Percentiles rank a stretch among this genome's conserved stretches.
Evolutionary conservation across 2,888 invertebrate genomes (phyloP).

Genomic region (Buathra laborator): DNA sequence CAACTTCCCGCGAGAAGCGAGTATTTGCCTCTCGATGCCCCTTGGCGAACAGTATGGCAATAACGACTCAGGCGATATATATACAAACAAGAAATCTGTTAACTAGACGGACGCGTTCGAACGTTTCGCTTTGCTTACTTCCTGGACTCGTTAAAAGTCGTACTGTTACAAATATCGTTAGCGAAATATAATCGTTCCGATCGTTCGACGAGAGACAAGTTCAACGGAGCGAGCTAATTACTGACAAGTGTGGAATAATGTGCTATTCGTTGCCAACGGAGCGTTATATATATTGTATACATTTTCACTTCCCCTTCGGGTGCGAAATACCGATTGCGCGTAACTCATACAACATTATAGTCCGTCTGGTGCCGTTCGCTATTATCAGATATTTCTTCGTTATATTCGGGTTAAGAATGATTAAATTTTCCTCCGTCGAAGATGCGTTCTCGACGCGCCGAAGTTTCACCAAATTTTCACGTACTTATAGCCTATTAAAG

Average conservation of each 20-base stretch:
- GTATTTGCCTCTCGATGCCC: conserved; percentile 15
- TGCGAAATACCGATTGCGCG: not conserved
- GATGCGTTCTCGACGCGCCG: not conserved
- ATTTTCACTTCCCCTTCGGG: conserved; percentile 33
- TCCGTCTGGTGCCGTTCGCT: not conserved
- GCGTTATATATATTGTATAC: conserved; percentile 3
- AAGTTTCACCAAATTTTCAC: not conserved
- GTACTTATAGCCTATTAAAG: not conserved
- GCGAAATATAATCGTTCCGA: conserved; percentile 1
- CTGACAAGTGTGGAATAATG: conserved; percentile 30
- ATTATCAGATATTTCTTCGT: not conserved
- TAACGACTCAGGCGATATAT: not conserved
- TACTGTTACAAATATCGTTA: conserved; percentile 35
- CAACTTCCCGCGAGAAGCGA: not conserved
- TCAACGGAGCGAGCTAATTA: conserved; percentile 36
- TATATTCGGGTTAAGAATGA: not conserved
- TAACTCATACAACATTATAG: not conserved
- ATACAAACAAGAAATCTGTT: conserved; percentile 1
- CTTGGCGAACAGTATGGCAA: conserved; percentile 10
- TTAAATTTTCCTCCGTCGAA: not conserved
- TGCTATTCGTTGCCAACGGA: conserved; percentile 7
- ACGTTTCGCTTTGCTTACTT: conserved; percentile 45
- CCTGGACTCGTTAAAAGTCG: conserved; percentile 41
- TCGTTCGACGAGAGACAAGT: conserved; percentile 7
- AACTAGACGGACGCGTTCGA: conserved; percentile 30